A percentile compares a stretch with the other conserved stretches of the same genome.
Conservation (phyloP, 2,797 vertebrate genomes). For the Alouatta caraya region DNA sequence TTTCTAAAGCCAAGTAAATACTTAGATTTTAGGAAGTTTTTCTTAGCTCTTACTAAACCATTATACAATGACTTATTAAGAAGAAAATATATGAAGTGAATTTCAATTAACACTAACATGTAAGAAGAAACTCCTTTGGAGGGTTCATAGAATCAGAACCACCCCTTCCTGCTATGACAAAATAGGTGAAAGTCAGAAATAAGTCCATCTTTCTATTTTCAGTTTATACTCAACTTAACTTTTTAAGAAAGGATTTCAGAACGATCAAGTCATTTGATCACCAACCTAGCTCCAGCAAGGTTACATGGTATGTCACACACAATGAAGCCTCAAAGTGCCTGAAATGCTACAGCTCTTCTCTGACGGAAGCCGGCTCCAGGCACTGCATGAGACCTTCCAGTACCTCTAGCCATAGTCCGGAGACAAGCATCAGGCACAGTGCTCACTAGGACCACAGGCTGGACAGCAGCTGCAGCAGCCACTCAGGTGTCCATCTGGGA, state of each 20-base stretch:
- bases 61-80: neutral
- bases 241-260: neutral
- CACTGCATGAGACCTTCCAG: neutral
- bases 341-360: neutral
- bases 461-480: neutral
- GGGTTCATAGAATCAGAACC: neutral
- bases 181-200: neutral
- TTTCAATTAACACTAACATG: neutral
- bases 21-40: neutral
- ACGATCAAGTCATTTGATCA: neutral
- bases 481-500: neutral
- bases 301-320: neutral
- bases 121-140: neutral
- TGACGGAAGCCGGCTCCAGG: neutral
- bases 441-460: neutral
- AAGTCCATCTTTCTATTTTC: neutral
- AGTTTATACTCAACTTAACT: neutral
- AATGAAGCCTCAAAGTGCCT: neutral
- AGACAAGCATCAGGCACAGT: neutral
- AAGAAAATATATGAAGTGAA: neutral
- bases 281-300: neutral
- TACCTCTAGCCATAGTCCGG: neutral
- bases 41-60: neutral
- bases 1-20: neutral
- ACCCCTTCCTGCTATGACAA: neutral